Percentiles rank a stretch among this genome's conserved stretches.
These are phyloP conservation scores for Taurulus bubalis DNA, from an alignment of 2,113 vertebrate genomes.

Conservation along the genomic window DNA sequence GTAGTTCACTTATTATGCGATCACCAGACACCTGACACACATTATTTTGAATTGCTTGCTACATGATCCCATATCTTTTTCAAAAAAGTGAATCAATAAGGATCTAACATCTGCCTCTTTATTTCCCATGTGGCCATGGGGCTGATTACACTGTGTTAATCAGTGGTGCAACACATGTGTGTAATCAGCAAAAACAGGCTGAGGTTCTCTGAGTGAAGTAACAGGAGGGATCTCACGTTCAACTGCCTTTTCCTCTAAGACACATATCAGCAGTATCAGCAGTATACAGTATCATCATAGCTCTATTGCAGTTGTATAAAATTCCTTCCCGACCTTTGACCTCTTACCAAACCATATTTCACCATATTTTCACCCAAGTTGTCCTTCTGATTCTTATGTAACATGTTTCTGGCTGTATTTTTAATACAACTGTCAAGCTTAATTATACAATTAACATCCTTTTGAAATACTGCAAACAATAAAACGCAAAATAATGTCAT, in stretches of 20 bases:
- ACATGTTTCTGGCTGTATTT: neutral
- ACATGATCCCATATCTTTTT: constrained; percentile 31
- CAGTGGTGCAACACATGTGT: constrained; percentile 43
- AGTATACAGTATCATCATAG: neutral
- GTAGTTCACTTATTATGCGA: neutral
- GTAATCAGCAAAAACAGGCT: constrained; percentile 61
- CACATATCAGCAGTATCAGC: neutral
- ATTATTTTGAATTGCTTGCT: constrained; percentile 32
- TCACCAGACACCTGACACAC: constrained; percentile 20
- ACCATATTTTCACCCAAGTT: no score
- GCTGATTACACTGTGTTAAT: constrained; percentile 74
- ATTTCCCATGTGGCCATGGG: constrained; percentile 71
- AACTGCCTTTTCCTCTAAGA: constrained; percentile 4
- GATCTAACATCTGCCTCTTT: constrained; percentile 60
- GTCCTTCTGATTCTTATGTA: neutral
- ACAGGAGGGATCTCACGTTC: constrained; percentile 24
- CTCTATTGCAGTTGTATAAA: neutral
- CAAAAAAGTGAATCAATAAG: constrained; percentile 54
- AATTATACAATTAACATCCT: neutral
- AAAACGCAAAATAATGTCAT: neutral
- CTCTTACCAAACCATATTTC: constrained; percentile 11
- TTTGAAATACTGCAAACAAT: neutral
- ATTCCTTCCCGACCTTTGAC: constrained; percentile 20
- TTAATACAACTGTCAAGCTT: constrained; percentile 4
- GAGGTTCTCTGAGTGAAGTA: constrained; percentile 32